phyloP scores from a whole-genome alignment of 2,888 invertebrate species.

The Steinernema carpocapsae region DNA sequence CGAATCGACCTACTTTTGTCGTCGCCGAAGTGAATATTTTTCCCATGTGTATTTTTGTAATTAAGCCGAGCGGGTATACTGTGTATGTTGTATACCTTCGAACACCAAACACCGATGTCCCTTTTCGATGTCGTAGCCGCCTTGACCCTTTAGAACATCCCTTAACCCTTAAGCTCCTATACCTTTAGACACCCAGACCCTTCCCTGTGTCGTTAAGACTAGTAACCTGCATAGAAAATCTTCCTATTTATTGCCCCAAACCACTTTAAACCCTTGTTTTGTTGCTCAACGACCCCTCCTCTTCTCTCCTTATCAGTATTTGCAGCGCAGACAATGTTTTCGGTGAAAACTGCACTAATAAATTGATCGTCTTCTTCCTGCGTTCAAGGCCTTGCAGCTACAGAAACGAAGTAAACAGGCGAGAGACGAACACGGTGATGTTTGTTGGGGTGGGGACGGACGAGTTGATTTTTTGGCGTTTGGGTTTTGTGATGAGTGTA shows the following conservation, averaged over 20 bases:
- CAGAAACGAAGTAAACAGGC: too few relatives aligned
- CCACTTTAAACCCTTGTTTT: background rate
- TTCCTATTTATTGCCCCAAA: conserved; percentile 21
- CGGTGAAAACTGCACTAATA: conserved; percentile 29
- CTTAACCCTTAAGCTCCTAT: background rate
- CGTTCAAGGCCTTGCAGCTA: too few relatives aligned
- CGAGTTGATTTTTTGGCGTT: too few relatives aligned
- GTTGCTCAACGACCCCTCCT: background rate
- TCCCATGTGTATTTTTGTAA: background rate
- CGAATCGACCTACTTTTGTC: background rate
- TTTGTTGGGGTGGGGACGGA: too few relatives aligned
- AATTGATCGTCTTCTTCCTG: background rate
- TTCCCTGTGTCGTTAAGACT: too few relatives aligned
- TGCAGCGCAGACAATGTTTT: conserved; percentile 17
- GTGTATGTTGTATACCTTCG: conserved; percentile 17
- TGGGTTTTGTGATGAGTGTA: too few relatives aligned
- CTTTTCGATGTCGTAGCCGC: background rate
- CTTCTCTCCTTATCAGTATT: conserved; percentile 10
- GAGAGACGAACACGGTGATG: too few relatives aligned
- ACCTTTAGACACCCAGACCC: too few relatives aligned
- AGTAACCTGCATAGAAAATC: too few relatives aligned
- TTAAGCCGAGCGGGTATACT: conserved; percentile 29
- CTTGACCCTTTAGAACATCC: background rate
- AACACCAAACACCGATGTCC: background rate
- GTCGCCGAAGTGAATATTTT: too few relatives aligned